Percentiles rank a stretch among this genome's conserved stretches.
Conservation (phyloP, 1,140 invertebrate species). For the Anoplolepis gracilipes region DNA sequence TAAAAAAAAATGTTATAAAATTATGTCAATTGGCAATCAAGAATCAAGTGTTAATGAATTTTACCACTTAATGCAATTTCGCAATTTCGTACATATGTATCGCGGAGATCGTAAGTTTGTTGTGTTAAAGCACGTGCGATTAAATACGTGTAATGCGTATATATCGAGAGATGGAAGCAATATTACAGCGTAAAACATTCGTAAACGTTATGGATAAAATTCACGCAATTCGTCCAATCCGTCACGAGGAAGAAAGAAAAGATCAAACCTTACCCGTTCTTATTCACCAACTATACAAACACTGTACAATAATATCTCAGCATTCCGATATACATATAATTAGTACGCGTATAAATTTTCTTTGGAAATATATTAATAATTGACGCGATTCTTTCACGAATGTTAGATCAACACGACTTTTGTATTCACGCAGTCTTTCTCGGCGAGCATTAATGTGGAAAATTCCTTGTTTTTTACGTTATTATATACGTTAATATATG, state of each 20-base stretch:
- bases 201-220: conserved; percentile 19
- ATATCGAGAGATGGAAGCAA: conserved; percentile 46
- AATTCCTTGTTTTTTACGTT: neutral
- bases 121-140: conserved; percentile 17
- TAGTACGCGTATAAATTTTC: conserved; percentile 36
- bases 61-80: conserved; percentile 28
- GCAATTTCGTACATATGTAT: conserved; percentile 8
- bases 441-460: conserved; percentile 22
- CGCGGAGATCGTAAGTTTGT: conserved; percentile 30
- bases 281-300: conserved; percentile 22
- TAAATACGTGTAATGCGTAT: conserved; percentile 12
- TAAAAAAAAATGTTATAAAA: neutral
- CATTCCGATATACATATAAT: conserved; percentile 12
- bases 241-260: conserved; percentile 11
- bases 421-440: neutral
- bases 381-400: conserved; percentile 39
- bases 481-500: neutral
- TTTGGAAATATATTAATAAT: conserved; percentile 53
- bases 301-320: conserved; percentile 33
- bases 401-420: conserved; percentile 4
- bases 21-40: neutral
- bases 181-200: conserved; percentile 47
- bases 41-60: neutral
- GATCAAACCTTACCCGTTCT: conserved; percentile 11
- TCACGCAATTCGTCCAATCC: conserved; percentile 1